Conservation (phyloP, 2,113 vertebrate genomes). For the Pogonocichla stellata region DNA sequence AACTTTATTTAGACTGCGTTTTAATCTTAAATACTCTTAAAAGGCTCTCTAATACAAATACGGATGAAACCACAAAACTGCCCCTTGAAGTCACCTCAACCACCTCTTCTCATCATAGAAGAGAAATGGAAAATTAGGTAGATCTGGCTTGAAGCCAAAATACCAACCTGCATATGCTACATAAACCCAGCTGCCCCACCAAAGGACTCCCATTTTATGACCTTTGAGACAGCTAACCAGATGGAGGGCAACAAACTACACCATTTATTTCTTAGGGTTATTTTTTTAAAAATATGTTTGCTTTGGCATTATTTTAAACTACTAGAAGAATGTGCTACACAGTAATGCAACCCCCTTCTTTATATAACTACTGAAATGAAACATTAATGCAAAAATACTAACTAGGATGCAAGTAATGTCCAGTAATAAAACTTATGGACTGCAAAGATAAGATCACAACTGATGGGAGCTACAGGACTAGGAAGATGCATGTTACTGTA, state of each 20-base stretch:
- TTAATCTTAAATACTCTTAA: conserved; percentile 37
- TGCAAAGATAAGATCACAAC: too few relatives aligned
- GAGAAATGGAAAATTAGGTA: conserved; percentile 67
- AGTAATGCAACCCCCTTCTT: neutral
- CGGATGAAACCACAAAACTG: conserved; percentile 54
- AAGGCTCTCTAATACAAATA: conserved; percentile 60
- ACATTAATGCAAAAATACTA: too few relatives aligned
- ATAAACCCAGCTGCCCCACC: conserved; percentile 69
- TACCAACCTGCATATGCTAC: conserved; percentile 65
- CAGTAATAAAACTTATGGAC: too few relatives aligned
- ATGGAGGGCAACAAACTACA: conserved; percentile 58
- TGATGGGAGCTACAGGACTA: too few relatives aligned
- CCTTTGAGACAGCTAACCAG: conserved; percentile 56
- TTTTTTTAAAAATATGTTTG: neutral
- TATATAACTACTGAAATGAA: too few relatives aligned
- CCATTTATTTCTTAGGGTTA: neutral
- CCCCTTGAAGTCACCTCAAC: conserved; percentile 17
- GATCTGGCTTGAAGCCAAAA: conserved; percentile 65
- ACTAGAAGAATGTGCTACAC: neutral
- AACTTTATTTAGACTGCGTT: conserved; percentile 36
- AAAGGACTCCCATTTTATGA: conserved; percentile 59
- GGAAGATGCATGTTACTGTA: too few relatives aligned
- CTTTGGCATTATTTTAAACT: conserved; percentile 21
- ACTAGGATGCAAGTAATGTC: too few relatives aligned
- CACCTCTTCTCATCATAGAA: conserved; percentile 39